These are phyloP conservation scores for Delia radicum DNA, from an alignment of 1,140 invertebrate species.

Conservation along the genomic window DNA sequence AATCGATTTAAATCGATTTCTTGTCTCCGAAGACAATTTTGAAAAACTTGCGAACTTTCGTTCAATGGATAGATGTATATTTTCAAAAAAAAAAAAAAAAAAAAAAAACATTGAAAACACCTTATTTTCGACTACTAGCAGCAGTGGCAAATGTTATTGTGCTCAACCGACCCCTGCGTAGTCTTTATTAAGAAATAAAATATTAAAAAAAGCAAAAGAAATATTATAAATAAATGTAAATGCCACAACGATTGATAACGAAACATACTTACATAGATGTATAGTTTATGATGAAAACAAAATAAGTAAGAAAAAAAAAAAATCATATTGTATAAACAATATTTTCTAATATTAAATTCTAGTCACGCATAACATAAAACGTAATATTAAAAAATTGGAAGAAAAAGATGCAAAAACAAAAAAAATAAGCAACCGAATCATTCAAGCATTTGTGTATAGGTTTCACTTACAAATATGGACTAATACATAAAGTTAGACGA, in stretches of 20 bases:
- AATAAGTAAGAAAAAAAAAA: background rate
- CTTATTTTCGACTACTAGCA: too few relatives aligned
- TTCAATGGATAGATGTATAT: too few relatives aligned
- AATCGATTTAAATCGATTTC: too few relatives aligned
- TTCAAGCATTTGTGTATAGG: background rate
- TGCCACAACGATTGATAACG: background rate
- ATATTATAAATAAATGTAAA: background rate
- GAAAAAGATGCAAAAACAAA: background rate
- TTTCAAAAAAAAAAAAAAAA: too few relatives aligned
- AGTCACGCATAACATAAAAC: background rate
- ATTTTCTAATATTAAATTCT: background rate
- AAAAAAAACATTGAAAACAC: too few relatives aligned
- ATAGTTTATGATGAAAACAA: background rate
- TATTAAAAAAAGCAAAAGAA: background rate
- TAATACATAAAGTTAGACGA: too few relatives aligned
- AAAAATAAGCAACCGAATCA: background rate
- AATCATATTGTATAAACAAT: too few relatives aligned
- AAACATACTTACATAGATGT: background rate
- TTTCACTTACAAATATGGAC: too few relatives aligned
- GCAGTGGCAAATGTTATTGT: too few relatives aligned
- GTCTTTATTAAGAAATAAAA: background rate
- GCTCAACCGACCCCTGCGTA: background rate
- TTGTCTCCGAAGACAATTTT: too few relatives aligned
- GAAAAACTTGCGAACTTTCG: too few relatives aligned
- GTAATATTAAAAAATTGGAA: background rate